A percentile compares a stretch with the other conserved stretches of the same genome.
phyloP scores from a whole-genome alignment of 2,797 vertebrate species.

The Pangasius djambal region DNA sequence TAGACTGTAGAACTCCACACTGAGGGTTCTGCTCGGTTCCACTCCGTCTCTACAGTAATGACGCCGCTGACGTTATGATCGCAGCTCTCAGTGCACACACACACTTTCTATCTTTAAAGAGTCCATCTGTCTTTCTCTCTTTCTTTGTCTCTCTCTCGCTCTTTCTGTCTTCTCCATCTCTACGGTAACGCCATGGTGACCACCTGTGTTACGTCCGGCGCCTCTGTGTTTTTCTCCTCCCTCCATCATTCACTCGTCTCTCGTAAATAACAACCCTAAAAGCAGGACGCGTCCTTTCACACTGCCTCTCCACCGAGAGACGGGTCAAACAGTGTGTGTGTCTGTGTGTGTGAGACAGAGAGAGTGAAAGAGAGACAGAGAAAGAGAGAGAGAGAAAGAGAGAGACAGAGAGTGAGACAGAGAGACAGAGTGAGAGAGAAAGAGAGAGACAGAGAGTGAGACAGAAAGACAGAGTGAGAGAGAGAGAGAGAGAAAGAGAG shows the following conservation, averaged over 20 bases:
- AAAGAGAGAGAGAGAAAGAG: neutral
- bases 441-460: neutral
- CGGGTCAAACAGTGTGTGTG: neutral
- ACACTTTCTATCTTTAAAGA: neutral
- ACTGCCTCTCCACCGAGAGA: neutral
- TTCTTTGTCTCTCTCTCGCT: conserved; percentile 70
- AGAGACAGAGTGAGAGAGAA: neutral
- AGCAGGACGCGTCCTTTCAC: neutral
- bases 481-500: neutral
- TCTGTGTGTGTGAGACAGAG: neutral
- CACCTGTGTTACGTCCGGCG: conserved; percentile 55
- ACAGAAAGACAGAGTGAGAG: neutral
- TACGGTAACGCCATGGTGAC: neutral
- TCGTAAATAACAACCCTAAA: conserved; percentile 56
- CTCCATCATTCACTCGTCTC: conserved; percentile 67
- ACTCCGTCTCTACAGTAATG: neutral
- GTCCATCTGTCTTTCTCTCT: conserved; percentile 61
- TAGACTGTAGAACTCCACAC: neutral
- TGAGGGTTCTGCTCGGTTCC: neutral
- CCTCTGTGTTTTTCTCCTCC: conserved; percentile 74
- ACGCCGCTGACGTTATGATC: neutral
- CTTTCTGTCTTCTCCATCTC: neutral
- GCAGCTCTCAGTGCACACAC: neutral
- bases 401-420: neutral
- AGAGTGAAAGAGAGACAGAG: neutral